Conservation (phyloP, 2,113 vertebrate genomes). For the Piprites chloris region DNA sequence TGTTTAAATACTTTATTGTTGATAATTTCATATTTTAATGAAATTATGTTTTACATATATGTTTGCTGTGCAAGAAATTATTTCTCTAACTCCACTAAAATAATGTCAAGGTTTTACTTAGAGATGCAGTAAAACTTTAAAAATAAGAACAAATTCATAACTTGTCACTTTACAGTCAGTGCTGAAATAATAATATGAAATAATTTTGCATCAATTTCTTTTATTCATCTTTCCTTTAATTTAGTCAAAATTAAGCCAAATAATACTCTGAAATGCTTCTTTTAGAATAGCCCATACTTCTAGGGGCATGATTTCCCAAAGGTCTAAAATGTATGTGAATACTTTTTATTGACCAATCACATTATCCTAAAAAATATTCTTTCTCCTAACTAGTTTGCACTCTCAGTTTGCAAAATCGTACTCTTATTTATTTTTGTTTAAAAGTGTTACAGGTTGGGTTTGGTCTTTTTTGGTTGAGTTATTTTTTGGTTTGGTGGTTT, state of each 20-base stretch:
- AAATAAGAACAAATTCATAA: background rate
- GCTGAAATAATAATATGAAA: background rate
- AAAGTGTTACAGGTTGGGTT: background rate
- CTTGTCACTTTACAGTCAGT: background rate
- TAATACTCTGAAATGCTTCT: background rate
- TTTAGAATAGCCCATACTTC: background rate
- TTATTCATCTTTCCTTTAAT: background rate
- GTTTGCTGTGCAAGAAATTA: background rate
- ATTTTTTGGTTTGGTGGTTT: background rate
- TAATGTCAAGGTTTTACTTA: background rate
- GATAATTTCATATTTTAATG: background rate
- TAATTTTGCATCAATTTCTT: background rate
- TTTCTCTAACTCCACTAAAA: background rate
- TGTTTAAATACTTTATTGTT: background rate
- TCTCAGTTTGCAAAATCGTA: background rate
- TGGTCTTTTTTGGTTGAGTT: background rate
- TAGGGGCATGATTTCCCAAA: background rate
- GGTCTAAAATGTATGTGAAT: background rate
- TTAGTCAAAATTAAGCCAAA: background rate
- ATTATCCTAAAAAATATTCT: background rate
- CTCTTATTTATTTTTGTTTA: background rate
- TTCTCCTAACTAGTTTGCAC: background rate
- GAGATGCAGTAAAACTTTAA: background rate
- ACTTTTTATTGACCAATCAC: background rate
- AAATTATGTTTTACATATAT: background rate